Evolutionary conservation across 1,140 invertebrate species (phyloP).

Genomic region (Drosophila auraria): DNA sequence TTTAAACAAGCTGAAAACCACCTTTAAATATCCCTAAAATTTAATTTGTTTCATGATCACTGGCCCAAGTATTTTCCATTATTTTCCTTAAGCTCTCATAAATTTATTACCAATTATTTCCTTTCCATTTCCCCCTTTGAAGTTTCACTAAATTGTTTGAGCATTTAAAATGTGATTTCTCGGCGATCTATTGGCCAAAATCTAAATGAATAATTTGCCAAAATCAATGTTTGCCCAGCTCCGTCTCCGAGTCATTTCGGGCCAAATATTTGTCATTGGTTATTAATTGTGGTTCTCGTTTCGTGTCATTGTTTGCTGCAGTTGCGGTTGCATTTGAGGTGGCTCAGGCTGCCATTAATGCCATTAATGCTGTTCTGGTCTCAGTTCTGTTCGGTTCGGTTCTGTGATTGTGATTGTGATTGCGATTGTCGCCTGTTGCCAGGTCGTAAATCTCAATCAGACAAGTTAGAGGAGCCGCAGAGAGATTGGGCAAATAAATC

Average conservation of each 20-base stretch:
- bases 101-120: neutral
- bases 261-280: constrained; percentile 42
- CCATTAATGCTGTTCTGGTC: constrained; percentile 14
- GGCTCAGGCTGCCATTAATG: constrained; percentile 10
- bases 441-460: constrained; percentile 65
- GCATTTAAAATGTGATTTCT: constrained; percentile 1
- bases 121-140: no score
- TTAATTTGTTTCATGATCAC: neutral
- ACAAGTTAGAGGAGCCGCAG: constrained; percentile 40
- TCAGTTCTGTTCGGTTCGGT: neutral
- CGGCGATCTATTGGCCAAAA: neutral
- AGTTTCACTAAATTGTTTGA: neutral
- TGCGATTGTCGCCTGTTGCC: constrained; percentile 37
- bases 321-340: constrained; percentile 36
- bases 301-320: constrained; percentile 24
- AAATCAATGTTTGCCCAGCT: constrained; percentile 10
- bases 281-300: constrained; percentile 41
- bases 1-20: no score
- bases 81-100: neutral
- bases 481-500: constrained; percentile 63
- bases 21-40: neutral
- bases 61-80: neutral
- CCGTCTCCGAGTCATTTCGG: neutral
- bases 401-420: constrained; percentile 12
- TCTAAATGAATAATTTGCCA: constrained; percentile 12